phyloP scores from a whole-genome alignment of 1,140 invertebrate species.

The Dendroctonus ponderosae region DNA sequence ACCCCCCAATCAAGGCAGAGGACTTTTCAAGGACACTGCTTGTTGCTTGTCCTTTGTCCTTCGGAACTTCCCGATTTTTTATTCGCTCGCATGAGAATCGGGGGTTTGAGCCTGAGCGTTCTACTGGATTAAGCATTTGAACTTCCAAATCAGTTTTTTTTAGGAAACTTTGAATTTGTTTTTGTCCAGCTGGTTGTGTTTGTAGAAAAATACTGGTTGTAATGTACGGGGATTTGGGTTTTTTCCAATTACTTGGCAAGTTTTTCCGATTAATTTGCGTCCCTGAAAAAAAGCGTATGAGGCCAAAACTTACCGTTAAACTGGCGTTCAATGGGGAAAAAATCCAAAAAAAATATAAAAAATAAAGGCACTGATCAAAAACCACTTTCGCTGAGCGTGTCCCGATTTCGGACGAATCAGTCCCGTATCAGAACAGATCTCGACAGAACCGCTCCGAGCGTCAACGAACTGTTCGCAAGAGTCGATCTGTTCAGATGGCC shows the following conservation, averaged over 20 bases:
- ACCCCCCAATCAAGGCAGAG: background rate
- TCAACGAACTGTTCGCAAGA: background rate
- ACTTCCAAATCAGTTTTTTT: background rate
- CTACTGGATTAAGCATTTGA: background rate
- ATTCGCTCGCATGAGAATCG: background rate
- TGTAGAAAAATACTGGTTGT: no score
- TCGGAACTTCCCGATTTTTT: background rate
- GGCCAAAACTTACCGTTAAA: conserved; percentile 1
- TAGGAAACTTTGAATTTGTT: background rate
- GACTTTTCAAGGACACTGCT: conserved; percentile 14
- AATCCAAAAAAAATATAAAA: conserved; percentile 12
- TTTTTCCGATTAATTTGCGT: no score
- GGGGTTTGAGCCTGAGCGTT: background rate
- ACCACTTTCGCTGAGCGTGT: background rate
- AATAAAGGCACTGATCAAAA: conserved; percentile 8
- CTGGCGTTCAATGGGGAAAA: background rate
- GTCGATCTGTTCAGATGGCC: background rate
- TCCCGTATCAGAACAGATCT: background rate
- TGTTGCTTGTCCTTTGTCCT: conserved; percentile 8
- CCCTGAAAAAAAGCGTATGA: background rate
- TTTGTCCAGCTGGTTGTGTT: no score
- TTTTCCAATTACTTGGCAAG: no score
- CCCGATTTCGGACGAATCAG: conserved; percentile 3
- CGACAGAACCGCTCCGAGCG: conserved; percentile 1
- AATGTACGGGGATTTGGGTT: no score